Conservation (phyloP, 2,888 invertebrate species). For the Megaustenia siamemsis region DNA sequence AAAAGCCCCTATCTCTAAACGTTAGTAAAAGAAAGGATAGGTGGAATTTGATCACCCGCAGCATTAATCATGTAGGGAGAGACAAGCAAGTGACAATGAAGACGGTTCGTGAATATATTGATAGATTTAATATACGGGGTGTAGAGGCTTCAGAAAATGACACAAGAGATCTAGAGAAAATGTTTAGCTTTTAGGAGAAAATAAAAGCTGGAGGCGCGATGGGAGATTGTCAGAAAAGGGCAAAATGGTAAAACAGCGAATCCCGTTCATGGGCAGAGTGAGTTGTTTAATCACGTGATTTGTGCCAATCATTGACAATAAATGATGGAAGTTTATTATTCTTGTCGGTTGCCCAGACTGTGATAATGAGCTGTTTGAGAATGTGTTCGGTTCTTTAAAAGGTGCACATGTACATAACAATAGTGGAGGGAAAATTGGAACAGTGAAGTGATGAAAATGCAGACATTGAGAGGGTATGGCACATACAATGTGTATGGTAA, state of each 20-base stretch:
- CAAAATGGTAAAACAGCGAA: neutral
- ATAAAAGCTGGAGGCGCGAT: neutral
- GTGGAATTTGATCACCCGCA: slow-evolving; percentile 36
- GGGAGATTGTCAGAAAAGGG: slow-evolving; percentile 2
- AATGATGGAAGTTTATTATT: neutral
- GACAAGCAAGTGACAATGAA: slow-evolving; percentile 29
- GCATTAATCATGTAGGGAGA: slow-evolving; percentile 44
- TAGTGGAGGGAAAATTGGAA: no score
- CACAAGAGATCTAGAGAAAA: neutral
- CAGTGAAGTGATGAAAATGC: no score
- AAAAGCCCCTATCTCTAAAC: slow-evolving; percentile 43
- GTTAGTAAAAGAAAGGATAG: slow-evolving; percentile 25
- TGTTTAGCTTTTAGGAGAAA: neutral
- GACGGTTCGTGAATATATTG: slow-evolving; percentile 42
- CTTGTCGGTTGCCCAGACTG: neutral
- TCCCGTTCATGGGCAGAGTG: slow-evolving; percentile 4
- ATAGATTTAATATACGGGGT: slow-evolving; percentile 42
- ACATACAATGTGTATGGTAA: no score
- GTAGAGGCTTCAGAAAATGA: slow-evolving; percentile 9
- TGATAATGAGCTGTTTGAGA: neutral
- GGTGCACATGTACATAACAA: no score
- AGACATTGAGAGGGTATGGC: no score
- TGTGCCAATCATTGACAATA: slow-evolving; percentile 28
- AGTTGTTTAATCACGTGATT: slow-evolving; percentile 30
- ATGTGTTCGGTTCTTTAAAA: neutral